Conservation (phyloP, 2,113 vertebrate genomes). For the Pholis gunnellus region DNA sequence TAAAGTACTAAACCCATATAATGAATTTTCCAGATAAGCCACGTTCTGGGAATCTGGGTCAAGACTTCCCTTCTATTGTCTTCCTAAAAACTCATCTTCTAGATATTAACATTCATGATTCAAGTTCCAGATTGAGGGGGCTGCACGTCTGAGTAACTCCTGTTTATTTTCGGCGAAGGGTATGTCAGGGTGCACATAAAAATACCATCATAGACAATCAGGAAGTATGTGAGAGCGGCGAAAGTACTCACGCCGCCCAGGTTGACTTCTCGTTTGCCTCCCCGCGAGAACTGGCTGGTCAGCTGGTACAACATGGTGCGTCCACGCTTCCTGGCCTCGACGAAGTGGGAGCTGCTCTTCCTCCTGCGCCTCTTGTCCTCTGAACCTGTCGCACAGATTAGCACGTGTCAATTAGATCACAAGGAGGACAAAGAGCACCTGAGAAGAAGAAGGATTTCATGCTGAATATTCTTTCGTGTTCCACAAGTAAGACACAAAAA, state of each 20-base stretch:
- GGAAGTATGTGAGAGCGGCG: not conserved
- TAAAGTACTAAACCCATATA: slow-evolving; percentile 42
- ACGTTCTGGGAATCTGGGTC: slow-evolving; percentile 45
- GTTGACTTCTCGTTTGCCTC: slow-evolving; percentile 85
- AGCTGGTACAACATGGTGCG: slow-evolving; percentile 88
- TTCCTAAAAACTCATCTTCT: slow-evolving; percentile 41
- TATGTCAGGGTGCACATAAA: not conserved
- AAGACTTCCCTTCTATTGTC: slow-evolving; percentile 30
- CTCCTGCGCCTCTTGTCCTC: slow-evolving; percentile 86
- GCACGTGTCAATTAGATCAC: not conserved
- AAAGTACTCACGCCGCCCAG: slow-evolving; percentile 87
- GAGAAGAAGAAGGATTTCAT: not conserved
- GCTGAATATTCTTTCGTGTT: not conserved
- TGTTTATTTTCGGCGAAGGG: slow-evolving; percentile 4
- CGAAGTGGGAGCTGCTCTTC: slow-evolving; percentile 86
- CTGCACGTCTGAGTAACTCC: slow-evolving; percentile 27
- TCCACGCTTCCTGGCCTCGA: slow-evolving; percentile 86
- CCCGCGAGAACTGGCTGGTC: slow-evolving; percentile 86
- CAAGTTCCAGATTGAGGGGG: slow-evolving; percentile 21
- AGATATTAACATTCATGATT: slow-evolving; percentile 42
- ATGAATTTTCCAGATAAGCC: slow-evolving; percentile 43
- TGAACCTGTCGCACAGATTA: slow-evolving; percentile 46
- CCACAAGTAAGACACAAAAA: slow-evolving; percentile 9
- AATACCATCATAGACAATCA: not conserved
- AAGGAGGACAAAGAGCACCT: not conserved